Percentiles rank a stretch among this genome's conserved stretches.
These are phyloP conservation scores for Nettapus auritus DNA, from an alignment of 2,113 vertebrate species.

Conservation along the genomic window DNA sequence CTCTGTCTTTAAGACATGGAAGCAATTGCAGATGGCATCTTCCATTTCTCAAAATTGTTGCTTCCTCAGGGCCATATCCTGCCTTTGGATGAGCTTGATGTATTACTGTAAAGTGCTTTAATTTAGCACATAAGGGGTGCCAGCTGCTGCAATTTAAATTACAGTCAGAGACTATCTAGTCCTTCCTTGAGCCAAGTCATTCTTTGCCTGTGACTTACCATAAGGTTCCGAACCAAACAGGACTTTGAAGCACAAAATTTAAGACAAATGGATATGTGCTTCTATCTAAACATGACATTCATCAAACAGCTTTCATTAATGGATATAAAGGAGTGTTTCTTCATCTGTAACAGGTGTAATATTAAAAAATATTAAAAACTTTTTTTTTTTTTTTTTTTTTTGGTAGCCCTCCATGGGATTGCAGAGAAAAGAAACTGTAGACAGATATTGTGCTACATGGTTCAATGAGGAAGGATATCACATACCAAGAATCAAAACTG, in stretches of 20 bases:
- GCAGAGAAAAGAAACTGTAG: background rate
- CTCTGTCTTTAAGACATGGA: background rate
- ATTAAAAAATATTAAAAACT: background rate
- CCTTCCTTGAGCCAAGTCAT: background rate
- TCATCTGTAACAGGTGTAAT: background rate
- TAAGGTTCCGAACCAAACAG: background rate
- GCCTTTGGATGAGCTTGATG: background rate
- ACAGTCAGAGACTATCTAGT: background rate
- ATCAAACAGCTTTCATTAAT: background rate
- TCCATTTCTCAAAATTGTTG: background rate
- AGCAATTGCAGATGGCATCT: background rate
- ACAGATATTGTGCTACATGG: background rate
- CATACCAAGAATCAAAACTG: background rate
- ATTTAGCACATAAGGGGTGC: background rate
- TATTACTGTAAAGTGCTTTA: background rate
- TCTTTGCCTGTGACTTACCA: background rate
- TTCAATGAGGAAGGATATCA: background rate
- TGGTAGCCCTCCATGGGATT: background rate
- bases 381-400: background rate
- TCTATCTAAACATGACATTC: background rate
- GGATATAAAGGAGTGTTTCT: background rate
- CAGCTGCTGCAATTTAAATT: conserved; percentile 14
- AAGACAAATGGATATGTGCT: background rate
- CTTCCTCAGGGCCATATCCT: background rate
- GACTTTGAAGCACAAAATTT: background rate